Evolutionary conservation across 2,113 vertebrate genomes (phyloP).

Genomic region (Eulemur rufifrons): DNA sequence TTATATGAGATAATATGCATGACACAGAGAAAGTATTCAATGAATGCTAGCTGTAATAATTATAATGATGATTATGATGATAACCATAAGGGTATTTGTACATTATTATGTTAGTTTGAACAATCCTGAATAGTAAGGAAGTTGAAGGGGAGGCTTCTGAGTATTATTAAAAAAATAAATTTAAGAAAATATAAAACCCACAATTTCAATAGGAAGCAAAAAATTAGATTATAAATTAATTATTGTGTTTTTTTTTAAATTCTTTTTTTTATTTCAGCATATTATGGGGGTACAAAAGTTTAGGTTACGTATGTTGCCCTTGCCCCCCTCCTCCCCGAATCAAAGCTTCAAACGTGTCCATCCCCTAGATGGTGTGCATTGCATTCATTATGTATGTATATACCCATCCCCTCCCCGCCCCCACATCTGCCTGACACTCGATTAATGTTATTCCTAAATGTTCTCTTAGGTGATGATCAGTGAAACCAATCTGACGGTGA

Average conservation of each 20-base stretch:
- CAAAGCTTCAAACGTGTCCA: too few species aligned
- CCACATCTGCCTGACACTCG: too few species aligned
- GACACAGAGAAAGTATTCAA: background rate
- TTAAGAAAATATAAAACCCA: background rate
- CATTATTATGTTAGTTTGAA: background rate
- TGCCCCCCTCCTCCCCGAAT: too few species aligned
- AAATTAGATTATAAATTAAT: background rate
- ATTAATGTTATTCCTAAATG: background rate
- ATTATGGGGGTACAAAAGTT: too few species aligned
- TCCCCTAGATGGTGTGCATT: too few species aligned
- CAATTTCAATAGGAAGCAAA: background rate
- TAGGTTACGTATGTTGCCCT: too few species aligned
- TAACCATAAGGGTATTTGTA: background rate
- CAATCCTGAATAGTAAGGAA: background rate
- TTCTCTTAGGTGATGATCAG: too few species aligned
- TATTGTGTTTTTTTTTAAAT: background rate
- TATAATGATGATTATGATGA: background rate
- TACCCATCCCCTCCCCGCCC: too few species aligned
- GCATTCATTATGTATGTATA: too few species aligned
- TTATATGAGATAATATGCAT: background rate
- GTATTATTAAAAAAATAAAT: background rate
- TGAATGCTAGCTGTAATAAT: background rate
- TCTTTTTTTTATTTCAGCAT: too few species aligned
- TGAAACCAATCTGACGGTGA: too few species aligned
- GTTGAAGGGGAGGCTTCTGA: background rate